Conservation (phyloP, 2,113 vertebrate species). For the Stigmatopora nigra region DNA sequence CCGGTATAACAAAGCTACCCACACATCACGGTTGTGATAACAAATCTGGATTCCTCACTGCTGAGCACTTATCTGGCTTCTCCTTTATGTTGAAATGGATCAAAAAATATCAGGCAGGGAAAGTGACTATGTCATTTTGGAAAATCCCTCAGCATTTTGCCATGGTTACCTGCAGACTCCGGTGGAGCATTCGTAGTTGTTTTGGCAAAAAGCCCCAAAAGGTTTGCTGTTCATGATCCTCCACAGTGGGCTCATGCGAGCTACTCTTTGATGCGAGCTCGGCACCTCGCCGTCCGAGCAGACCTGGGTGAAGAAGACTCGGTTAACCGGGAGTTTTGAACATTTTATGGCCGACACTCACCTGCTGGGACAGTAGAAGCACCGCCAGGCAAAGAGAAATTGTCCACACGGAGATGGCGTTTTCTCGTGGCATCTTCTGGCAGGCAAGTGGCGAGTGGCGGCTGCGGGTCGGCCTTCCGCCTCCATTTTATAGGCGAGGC, state of each 20-base stretch:
- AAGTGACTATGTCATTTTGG: too few relatives aligned
- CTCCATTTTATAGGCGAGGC: background rate
- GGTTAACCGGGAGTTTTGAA: background rate
- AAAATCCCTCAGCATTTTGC: background rate
- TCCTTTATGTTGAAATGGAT: background rate
- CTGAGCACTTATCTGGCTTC: too few relatives aligned
- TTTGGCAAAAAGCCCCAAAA: slow-evolving; percentile 66
- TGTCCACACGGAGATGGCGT: background rate
- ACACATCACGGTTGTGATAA: too few relatives aligned
- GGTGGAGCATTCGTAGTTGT: slow-evolving; percentile 70
- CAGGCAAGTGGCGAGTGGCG: too few relatives aligned
- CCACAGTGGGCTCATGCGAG: slow-evolving; percentile 73
- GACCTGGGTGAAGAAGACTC: slow-evolving; percentile 37
- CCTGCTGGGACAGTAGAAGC: background rate
- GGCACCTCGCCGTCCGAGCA: slow-evolving; percentile 29
- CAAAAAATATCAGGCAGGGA: background rate
- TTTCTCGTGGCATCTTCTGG: background rate
- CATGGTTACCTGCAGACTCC: slow-evolving; percentile 65
- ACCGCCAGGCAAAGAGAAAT: background rate
- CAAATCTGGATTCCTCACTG: too few relatives aligned
- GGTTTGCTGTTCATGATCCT: slow-evolving; percentile 73
- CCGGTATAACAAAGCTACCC: too few relatives aligned
- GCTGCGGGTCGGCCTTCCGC: background rate
- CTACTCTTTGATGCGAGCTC: slow-evolving; percentile 3
- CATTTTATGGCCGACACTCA: background rate